Percentiles rank a stretch among this genome's conserved stretches.
These are phyloP conservation scores for Globicephala melas DNA, from an alignment of 2,113 vertebrate genomes.

Conservation along the genomic window DNA sequence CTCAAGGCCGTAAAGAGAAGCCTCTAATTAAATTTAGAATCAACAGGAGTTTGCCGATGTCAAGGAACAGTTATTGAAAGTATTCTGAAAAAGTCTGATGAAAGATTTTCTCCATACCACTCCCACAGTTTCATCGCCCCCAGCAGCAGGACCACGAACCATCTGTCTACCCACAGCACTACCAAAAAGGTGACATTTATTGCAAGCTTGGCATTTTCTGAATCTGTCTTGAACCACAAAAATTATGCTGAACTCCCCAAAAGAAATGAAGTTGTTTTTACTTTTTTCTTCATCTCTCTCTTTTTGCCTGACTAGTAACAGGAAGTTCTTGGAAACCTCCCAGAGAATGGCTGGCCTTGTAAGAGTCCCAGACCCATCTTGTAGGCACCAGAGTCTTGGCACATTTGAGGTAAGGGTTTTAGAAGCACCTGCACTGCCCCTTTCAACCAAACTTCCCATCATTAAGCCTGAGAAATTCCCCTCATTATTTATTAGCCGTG, in stretches of 20 bases:
- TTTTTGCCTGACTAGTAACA: constrained; percentile 62
- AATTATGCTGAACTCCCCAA: constrained; percentile 76
- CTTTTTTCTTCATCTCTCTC: constrained; percentile 28
- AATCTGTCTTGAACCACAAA: constrained; percentile 67
- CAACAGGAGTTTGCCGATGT: background rate
- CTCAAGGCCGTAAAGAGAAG: background rate
- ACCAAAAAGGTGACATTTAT: constrained; percentile 67
- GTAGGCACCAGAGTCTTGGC: constrained; percentile 60
- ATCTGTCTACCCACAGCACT: constrained; percentile 57
- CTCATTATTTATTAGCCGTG: background rate
- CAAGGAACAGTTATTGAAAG: background rate
- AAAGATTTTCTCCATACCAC: background rate
- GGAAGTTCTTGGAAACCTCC: constrained; percentile 71
- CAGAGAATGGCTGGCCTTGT: constrained; percentile 70
- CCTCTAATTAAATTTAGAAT: background rate
- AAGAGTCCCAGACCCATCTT: constrained; percentile 66
- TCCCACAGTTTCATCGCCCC: background rate
- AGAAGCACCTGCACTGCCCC: constrained; percentile 62
- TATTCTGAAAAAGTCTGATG: background rate
- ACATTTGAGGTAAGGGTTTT: constrained; percentile 23
- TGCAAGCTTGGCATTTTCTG: constrained; percentile 70
- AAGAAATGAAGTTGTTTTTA: constrained; percentile 72
- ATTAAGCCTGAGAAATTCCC: background rate
- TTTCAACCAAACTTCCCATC: constrained; percentile 27
- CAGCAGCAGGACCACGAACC: constrained; percentile 15